Evolutionary conservation across 2,888 invertebrate genomes (phyloP), one percentile per base, ranked within the genome.

Genomic region (Meganola albula): DNA sequence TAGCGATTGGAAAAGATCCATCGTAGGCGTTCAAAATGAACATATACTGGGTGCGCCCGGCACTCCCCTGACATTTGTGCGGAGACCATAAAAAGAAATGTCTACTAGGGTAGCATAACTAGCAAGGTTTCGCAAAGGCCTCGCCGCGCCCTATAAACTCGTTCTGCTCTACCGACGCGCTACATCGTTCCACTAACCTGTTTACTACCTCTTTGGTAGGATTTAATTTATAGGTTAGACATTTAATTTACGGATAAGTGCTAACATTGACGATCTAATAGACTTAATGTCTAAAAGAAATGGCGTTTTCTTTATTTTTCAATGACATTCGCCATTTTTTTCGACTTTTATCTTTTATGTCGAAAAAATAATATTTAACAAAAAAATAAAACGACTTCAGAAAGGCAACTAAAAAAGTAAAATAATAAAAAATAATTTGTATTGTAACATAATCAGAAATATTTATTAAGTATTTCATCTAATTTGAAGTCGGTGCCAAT

Each of bases 21-120:
- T 57, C 53, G 55, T 37, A 37, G 46, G 53, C 57, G 62, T 55
- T 39, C 37, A 43, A 54, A 70, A 67, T 59, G 72, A 69, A 69
- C 62, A 65, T 58, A 60, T 56, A 51, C 58, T 48, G 64, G 70
- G 74, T 65, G 74, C 74, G 73, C 55, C 70, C 28, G 63, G 68
- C 83, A 74, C 83, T 72, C 83, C 80, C 80, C 72, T 80, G 82
- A 69, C 83, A 82, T 82, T 83, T 84, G 74, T 71, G 73, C 76
- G 68, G 67, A 73, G 74, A 74, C 78, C 83, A 80, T 84, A 84
- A 84, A 84, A 84, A 82, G 79, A 82, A 79, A 80, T 76, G 74
- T 74, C 72, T 74, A 82, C 80, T 69, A 79, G 83, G 77, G 71
- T 56, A 74, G 56, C 77, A 83, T 74, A 53, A 44, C 46, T 62